These are phyloP conservation scores for Bombus fervidus DNA, from an alignment of 1,140 invertebrate species.

Conservation along the genomic window DNA sequence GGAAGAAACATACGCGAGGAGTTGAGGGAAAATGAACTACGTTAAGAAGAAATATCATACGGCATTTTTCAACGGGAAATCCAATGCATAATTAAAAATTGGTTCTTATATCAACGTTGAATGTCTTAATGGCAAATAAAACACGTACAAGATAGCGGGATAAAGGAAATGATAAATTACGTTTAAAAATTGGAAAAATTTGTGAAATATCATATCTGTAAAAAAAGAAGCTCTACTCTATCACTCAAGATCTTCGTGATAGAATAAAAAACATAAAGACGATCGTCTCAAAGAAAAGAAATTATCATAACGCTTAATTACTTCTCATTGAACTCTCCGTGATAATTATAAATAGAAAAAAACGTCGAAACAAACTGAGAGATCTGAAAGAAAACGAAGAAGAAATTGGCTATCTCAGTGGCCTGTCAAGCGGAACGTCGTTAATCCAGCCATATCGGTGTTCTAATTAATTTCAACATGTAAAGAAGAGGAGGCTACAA, in stretches of 20 bases:
- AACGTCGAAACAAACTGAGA: too few species aligned
- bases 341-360: neutral
- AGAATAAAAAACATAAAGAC: neutral
- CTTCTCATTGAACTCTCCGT: neutral
- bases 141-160: too few species aligned
- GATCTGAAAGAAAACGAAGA: slow-evolving; percentile 17
- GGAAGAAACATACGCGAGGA: too few species aligned
- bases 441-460: slow-evolving; percentile 39
- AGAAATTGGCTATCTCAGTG: slow-evolving; percentile 32
- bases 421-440: slow-evolving; percentile 25
- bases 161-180: too few species aligned
- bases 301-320: slow-evolving; percentile 19
- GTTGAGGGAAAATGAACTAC: too few species aligned
- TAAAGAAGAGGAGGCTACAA: neutral
- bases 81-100: too few species aligned
- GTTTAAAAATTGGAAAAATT: too few species aligned
- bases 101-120: too few species aligned
- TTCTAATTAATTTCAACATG: slow-evolving; percentile 65
- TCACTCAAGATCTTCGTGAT: neutral
- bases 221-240: neutral
- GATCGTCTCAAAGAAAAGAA: neutral
- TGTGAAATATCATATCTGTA: too few species aligned
- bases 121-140: too few species aligned
- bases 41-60: too few species aligned
- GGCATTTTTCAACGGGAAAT: too few species aligned